phyloP scores from a whole-genome alignment of 2,888 invertebrate genomes.

The Caenorhabditis sp. region DNA sequence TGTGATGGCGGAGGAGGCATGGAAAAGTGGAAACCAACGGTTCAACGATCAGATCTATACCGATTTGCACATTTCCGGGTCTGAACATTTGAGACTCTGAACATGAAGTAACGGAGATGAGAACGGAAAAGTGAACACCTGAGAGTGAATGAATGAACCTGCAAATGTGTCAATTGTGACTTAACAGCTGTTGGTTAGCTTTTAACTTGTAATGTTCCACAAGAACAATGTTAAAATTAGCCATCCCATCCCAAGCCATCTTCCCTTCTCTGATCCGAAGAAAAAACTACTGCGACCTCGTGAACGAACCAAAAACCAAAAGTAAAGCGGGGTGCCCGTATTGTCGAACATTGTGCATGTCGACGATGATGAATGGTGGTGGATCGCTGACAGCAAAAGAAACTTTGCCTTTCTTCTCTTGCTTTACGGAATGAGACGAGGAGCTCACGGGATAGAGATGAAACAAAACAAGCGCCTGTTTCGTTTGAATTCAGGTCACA shows the following conservation, averaged over 20 bases:
- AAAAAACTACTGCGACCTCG: conserved; percentile 3
- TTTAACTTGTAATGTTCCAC: too few species aligned
- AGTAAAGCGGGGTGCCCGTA: conserved; percentile 6
- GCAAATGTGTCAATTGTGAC: too few species aligned
- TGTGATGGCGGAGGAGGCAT: conserved; percentile 46
- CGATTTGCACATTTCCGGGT: conserved; percentile 26
- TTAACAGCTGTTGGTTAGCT: too few species aligned
- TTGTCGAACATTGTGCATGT: conserved; percentile 42
- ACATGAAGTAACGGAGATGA: neutral
- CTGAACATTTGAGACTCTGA: neutral
- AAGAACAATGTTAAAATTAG: too few species aligned
- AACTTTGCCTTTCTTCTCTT: conserved; percentile 21
- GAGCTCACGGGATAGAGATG: conserved; percentile 12
- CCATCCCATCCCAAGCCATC: neutral
- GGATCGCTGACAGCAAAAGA: conserved; percentile 44
- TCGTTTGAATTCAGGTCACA: conserved; percentile 47
- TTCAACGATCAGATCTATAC: conserved; percentile 51
- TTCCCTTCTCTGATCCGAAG: neutral
- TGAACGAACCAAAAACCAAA: conserved; percentile 26
- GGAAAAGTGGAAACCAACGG: conserved; percentile 36
- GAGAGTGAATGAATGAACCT: neutral
- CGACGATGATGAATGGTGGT: conserved; percentile 57
- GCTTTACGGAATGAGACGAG: conserved; percentile 31
- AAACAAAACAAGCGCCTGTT: conserved; percentile 34
- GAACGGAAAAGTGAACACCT: too few species aligned